Evolutionary conservation across 2,888 invertebrate species (phyloP), one percentile per base, ranked within the genome.

Genomic region (Ariolimax columbianus): DNA sequence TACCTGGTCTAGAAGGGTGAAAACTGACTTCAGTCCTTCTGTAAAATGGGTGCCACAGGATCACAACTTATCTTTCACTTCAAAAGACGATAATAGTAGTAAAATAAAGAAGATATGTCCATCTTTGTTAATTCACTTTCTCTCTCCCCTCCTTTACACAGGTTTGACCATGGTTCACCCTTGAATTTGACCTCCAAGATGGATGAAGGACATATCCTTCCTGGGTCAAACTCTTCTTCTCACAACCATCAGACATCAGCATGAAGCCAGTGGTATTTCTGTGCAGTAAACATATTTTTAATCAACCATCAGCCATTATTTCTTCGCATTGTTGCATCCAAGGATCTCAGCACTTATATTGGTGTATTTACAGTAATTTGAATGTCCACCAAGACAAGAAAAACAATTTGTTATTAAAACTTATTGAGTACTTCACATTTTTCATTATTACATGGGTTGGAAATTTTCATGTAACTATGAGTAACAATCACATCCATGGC

Each of bases 151-250:
- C 38, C 19, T 59, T 72, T n/a, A n/a, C n/a, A 17, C 81, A 87
- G 87, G 70, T 59, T 73, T 26, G 87, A 86, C 63, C 63, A 68
- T 9, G 66, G 77, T 14, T 73, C 68, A 0, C 87, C 87, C 4
- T 79, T 87, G 77, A 87, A 87, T 68, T 80, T 87, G 83, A 83
- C 86, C 59, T 85, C 87, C 26, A 85, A 40, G 47, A 59, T 80
- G n/a, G 83, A 83, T 11, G 82, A 86, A 7, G 78, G 59, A 19
- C 81, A 55, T 47, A 33, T 38, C 63, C 66, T 81, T 33, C 30
- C 47, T 66, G 77, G 73, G 59, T 51, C 83, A 79, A 66, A 47
- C 23, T 75, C 83, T 4, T 43, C 77, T 26, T 81, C 83, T 30
- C 70, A 84, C 75, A 83, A 68, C 47, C 75, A 84, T 26, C 86